These are phyloP conservation scores for Drosophila novamexicana DNA, from an alignment of 1,140 invertebrate genomes.

Conservation along the genomic window DNA sequence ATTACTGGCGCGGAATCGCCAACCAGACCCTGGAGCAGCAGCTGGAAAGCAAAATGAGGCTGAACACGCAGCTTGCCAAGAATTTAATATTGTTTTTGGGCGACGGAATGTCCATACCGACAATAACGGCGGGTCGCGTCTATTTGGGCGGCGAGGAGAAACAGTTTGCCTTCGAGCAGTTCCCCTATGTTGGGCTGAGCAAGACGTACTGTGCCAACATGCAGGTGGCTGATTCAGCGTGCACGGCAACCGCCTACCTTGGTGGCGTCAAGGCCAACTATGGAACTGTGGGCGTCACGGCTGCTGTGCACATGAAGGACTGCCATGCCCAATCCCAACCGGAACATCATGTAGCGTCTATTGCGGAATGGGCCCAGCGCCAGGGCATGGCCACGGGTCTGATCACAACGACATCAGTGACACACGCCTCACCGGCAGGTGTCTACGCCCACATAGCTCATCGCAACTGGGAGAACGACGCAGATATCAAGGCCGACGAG, in stretches of 20 bases:
- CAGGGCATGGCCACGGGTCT: constrained; percentile 88
- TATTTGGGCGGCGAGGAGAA: constrained; percentile 89
- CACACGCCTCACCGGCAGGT: constrained; percentile 91
- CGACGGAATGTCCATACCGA: constrained; percentile 90
- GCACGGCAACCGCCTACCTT: constrained; percentile 90
- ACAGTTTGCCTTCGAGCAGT: constrained; percentile 88
- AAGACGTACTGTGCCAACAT: constrained; percentile 90
- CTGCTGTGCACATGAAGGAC: constrained; percentile 86
- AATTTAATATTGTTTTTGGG: constrained; percentile 91
- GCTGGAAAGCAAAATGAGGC: constrained; percentile 67
- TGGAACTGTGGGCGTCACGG: constrained; percentile 90
- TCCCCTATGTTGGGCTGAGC: constrained; percentile 75
- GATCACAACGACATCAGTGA: constrained; percentile 91
- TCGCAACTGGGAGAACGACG: constrained; percentile 92
- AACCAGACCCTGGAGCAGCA: constrained; percentile 70
- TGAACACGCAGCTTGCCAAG: constrained; percentile 86
- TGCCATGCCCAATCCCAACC: constrained; percentile 86
- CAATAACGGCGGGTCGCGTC: constrained; percentile 88
- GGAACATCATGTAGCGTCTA: constrained; percentile 87
- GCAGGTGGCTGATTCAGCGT: constrained; percentile 89
- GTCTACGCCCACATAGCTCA: constrained; percentile 90
- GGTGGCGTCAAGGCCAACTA: constrained; percentile 92
- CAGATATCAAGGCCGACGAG: constrained; percentile 85
- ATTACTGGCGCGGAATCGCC: constrained; percentile 77
- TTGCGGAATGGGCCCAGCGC: constrained; percentile 89